phyloP scores from a whole-genome alignment of 2,888 invertebrate species.

The Xestia xanthographa region DNA sequence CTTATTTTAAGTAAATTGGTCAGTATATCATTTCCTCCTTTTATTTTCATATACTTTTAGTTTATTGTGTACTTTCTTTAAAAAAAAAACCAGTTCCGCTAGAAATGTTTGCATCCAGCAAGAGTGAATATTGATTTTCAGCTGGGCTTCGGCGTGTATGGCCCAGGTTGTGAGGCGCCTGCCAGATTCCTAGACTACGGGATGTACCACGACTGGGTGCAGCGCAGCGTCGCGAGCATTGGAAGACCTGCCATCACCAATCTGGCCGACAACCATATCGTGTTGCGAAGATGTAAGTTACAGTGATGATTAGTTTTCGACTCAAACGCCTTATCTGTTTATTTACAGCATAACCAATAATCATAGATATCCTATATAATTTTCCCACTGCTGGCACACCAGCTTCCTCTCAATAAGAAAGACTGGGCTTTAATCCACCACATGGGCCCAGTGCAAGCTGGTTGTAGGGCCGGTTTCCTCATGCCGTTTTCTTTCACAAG shows the following conservation, averaged over 20 bases:
- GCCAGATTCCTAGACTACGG: constrained; percentile 80
- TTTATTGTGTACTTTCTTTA: too few species aligned
- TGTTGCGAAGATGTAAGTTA: constrained; percentile 74
- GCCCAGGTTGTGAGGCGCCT: constrained; percentile 78
- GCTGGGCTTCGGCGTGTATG: constrained; percentile 79
- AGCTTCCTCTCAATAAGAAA: neutral
- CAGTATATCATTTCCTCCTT: too few species aligned
- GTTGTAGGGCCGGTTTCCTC: too few species aligned
- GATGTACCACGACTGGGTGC: constrained; percentile 74
- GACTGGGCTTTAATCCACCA: too few species aligned
- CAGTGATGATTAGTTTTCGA: neutral
- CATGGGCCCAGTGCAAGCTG: too few species aligned
- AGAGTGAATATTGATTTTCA: constrained; percentile 45
- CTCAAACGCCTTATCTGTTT: neutral
- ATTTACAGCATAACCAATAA: neutral
- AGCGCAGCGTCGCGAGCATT: constrained; percentile 65
- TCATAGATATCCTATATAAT: neutral
- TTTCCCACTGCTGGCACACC: neutral
- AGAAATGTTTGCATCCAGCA: neutral
- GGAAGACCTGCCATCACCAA: constrained; percentile 76
- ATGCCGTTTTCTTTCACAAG: too few species aligned
- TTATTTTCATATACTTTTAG: too few species aligned
- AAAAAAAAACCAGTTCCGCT: too few species aligned
- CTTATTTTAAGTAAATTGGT: neutral
- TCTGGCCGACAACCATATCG: constrained; percentile 69